Base-by-base conservation (phyloP, 2,113 vertebrate genomes). In the Spheniscus mendiculus region DNA sequence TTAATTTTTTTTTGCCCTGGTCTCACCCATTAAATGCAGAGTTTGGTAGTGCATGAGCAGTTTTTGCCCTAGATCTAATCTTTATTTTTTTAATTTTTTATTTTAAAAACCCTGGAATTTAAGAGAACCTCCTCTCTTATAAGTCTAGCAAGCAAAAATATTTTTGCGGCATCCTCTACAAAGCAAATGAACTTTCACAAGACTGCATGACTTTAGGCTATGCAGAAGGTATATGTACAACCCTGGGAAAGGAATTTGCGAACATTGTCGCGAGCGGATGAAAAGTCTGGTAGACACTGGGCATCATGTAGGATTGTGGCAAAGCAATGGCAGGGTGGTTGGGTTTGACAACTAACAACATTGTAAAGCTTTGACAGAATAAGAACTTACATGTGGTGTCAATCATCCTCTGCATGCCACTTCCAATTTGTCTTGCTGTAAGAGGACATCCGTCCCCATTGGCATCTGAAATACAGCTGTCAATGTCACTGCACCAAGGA, bases 311-410 rank as follows among this genome's bases (percentile, higher is more conserved):
- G 94, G 83, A 95, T 94, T 9, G 93, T 90, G 85, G 90, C 93
- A 44, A 67, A 86, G 76, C 89, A 8, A 29, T 71, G 95, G 95
- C 94, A 93, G 88, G 44, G 36, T 42, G 83, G 66, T 70, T n/a
- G 78, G 84, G 10, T 96, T 91, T 98, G 98, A 98, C 97, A 98
- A 91, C 94, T 63, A 92, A 93, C 97, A 96, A 95, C 85, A 7
- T 7, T 30, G 61, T 38, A 8, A 77, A 95, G 97, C 97, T 96
- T 92, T 98, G 97, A 98, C 97, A 97, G 97, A 73, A 97, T 93
- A 76, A 83, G 97, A 96, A 92, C 84, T 98, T 97, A 97, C 97
- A 96, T n/a, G 86, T 56, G 50, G 69, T 90, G 97, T 97, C 98
- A 98, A 97, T 98, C 97, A 98, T 96, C 77, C 83, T 52, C 34